These are phyloP conservation scores for Patella ulyssiponensis DNA, from an alignment of 2,888 invertebrate species.

Conservation along the genomic window DNA sequence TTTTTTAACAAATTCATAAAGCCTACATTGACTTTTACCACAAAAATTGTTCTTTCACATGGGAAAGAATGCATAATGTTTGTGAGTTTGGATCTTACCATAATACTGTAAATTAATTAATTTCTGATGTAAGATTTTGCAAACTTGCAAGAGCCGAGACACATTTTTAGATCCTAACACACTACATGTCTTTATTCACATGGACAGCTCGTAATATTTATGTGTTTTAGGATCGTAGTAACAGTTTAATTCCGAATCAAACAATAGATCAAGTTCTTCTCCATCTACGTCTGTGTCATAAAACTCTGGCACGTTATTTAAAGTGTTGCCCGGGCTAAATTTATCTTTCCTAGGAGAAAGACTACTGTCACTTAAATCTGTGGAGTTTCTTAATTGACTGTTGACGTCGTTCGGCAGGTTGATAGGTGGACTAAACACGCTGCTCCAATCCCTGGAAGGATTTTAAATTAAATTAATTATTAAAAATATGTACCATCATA, in stretches of 20 bases:
- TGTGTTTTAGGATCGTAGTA: slow-evolving; percentile 70
- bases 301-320: background rate
- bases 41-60: too few relatives aligned
- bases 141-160: too few relatives aligned
- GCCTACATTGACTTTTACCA: too few relatives aligned
- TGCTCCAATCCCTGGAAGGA: slow-evolving; percentile 65
- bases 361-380: background rate
- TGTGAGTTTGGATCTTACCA: too few relatives aligned
- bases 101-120: too few relatives aligned
- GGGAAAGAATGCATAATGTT: too few relatives aligned
- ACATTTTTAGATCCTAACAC: too few relatives aligned
- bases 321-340: slow-evolving; percentile 13
- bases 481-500: too few relatives aligned
- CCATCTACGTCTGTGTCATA: slow-evolving; percentile 52
- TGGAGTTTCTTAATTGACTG: slow-evolving; percentile 15
- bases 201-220: slow-evolving; percentile 69
- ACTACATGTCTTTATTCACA: background rate
- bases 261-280: slow-evolving; percentile 68
- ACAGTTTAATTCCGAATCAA: slow-evolving; percentile 70
- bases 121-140: too few relatives aligned
- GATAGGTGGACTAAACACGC: slow-evolving; percentile 69
- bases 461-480: background rate
- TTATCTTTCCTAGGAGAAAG: slow-evolving; percentile 15
- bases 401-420: slow-evolving; percentile 48
- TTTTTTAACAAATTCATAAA: too few relatives aligned